phyloP scores from a whole-genome alignment of 2,113 vertebrate genomes.

The Rhinoderma darwinii region DNA sequence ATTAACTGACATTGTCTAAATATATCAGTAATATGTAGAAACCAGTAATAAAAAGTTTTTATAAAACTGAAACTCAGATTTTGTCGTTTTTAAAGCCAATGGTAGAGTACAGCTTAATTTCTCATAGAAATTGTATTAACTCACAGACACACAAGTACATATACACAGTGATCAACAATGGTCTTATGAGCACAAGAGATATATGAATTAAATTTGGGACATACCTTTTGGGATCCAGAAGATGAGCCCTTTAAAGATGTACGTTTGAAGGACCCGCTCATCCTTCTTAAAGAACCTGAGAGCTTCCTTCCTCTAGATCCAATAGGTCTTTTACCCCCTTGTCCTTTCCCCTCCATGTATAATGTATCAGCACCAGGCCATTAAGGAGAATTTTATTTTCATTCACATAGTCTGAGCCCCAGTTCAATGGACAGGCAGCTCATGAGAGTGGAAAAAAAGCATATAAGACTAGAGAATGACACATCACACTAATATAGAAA shows the following conservation, averaged over 20 bases:
- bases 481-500: constrained; percentile 47
- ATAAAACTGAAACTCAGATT: not conserved
- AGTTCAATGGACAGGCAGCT: constrained; percentile 34
- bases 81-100: not conserved
- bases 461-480: constrained; percentile 12
- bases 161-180: not conserved
- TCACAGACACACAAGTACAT: not conserved
- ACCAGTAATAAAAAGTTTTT: not conserved
- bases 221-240: constrained; percentile 94
- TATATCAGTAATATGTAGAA: not conserved
- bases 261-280: constrained; percentile 84
- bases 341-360: constrained; percentile 70
- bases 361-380: constrained; percentile 51
- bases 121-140: not conserved
- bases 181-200: not conserved
- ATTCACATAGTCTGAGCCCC: constrained; percentile 20
- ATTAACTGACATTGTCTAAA: not conserved
- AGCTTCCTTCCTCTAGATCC: constrained; percentile 58
- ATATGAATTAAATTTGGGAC: constrained; percentile 57
- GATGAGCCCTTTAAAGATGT: constrained; percentile 87
- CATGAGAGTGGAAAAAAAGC: constrained; percentile 50
- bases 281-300: constrained; percentile 71
- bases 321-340: constrained; percentile 55
- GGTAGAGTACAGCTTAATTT: not conserved
- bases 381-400: constrained; percentile 59